Percentiles rank a stretch among this genome's conserved stretches.
phyloP scores from a whole-genome alignment of 2,797 vertebrate species.

The Pogoniulus pusillus region DNA sequence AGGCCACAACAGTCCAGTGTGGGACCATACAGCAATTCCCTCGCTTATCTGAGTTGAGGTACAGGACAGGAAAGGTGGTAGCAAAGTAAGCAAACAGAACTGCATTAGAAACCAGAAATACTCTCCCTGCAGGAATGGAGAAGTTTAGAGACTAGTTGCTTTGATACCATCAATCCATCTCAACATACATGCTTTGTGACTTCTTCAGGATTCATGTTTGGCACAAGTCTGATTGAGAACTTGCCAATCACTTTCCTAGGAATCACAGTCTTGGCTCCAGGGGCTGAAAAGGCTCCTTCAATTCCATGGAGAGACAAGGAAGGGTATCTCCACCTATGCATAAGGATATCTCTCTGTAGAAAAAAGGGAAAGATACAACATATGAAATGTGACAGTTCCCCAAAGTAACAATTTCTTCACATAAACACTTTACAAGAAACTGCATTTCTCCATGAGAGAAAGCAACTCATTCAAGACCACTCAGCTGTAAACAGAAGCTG shows the following conservation, averaged over 20 bases:
- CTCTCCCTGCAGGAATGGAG: neutral
- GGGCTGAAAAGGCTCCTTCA: slow-evolving; percentile 91
- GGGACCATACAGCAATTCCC: neutral
- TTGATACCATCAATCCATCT: neutral
- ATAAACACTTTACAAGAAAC: neutral
- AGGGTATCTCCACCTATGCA: slow-evolving; percentile 95
- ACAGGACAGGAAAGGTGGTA: neutral
- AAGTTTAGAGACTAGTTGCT: neutral
- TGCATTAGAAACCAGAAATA: neutral
- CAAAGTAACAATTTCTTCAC: neutral
- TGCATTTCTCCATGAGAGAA: neutral
- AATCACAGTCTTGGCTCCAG: slow-evolving; percentile 93
- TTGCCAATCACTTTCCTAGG: slow-evolving; percentile 95
- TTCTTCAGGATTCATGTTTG: slow-evolving; percentile 90
- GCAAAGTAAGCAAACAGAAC: neutral
- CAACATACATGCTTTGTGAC: slow-evolving; percentile 86
- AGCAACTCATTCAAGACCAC: neutral
- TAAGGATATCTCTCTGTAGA: slow-evolving; percentile 87
- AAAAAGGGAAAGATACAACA: neutral
- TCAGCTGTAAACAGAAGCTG: neutral
- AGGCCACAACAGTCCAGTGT: neutral
- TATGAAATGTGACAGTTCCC: neutral
- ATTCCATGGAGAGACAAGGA: slow-evolving; percentile 96
- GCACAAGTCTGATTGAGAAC: slow-evolving; percentile 96
- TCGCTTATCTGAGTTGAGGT: neutral